A percentile compares a stretch with the other conserved stretches of the same genome.
Evolutionary conservation across 35 echinoderm and acorn worm genomes (phyloP).

Genomic region (Apostichopus japonicus): DNA sequence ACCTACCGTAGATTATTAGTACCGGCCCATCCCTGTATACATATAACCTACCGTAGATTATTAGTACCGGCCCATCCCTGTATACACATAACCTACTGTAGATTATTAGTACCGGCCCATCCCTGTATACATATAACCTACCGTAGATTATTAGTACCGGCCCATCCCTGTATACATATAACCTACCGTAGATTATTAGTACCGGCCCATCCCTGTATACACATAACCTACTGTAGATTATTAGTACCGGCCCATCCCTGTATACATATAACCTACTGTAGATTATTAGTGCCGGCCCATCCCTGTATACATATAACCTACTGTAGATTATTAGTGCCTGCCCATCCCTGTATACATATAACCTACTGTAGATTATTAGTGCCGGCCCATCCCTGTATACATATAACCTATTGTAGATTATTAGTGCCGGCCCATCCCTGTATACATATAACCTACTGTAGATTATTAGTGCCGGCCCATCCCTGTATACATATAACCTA

Average conservation of each 20-base stretch:
- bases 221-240: background rate
- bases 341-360: no score
- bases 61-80: no score
- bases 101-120: no score
- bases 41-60: background rate
- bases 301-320: background rate
- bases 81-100: background rate
- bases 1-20: background rate
- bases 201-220: no score
- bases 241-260: no score
- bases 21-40: no score
- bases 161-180: no score
- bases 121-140: background rate
- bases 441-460: background rate
- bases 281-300: no score
- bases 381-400: no score
- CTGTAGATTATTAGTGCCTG: background rate
- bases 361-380: background rate
- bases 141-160: background rate
- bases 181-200: background rate
- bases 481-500: background rate
- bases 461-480: no score
- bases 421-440: no score
- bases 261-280: background rate
- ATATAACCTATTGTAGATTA: background rate